Conservation (phyloP, 2,888 invertebrate genomes). For the Oscheius sp. region DNA sequence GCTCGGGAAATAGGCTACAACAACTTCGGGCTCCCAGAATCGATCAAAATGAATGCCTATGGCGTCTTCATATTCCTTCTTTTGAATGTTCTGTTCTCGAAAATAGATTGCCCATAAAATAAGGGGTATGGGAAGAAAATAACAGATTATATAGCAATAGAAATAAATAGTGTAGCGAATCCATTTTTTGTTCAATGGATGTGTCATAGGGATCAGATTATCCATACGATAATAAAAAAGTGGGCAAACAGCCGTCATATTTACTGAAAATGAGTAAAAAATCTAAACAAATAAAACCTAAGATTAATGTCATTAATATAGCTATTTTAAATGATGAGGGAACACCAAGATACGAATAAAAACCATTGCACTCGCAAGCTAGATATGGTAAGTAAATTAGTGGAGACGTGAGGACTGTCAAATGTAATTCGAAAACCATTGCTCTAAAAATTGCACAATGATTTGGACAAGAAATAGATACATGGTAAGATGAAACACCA, state of each 20-base stretch:
- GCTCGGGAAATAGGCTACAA: neutral
- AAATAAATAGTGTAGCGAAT: neutral
- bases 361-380: neutral
- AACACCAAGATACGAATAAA: neutral
- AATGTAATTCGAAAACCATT: neutral
- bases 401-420: neutral
- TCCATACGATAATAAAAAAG: slow-evolving; percentile 2
- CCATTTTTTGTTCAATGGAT: neutral
- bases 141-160: neutral
- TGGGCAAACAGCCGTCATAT: neutral
- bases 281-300: neutral
- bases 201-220: neutral
- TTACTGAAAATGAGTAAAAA: neutral
- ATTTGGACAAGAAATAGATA: neutral
- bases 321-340: neutral
- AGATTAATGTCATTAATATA: neutral
- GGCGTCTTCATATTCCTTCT: neutral
- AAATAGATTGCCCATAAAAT: neutral
- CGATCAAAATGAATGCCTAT: neutral
- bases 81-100: neutral
- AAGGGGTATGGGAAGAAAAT: neutral
- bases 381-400: neutral
- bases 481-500: neutral
- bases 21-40: neutral
- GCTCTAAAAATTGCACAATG: neutral